Base-by-base conservation (phyloP, 2,888 invertebrate genomes). In the Adineta ricciae region DNA sequence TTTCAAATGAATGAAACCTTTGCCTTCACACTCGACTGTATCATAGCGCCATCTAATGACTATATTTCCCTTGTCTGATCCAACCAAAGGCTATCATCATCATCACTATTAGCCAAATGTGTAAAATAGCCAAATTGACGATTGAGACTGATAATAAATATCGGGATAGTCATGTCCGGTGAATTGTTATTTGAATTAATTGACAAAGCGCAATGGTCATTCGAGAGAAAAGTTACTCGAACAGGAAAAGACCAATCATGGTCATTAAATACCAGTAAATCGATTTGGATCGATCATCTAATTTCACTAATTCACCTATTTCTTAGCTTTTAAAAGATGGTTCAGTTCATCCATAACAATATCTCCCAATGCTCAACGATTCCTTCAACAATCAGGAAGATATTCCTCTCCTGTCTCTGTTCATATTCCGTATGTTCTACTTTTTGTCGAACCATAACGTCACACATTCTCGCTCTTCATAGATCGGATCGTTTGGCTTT, bases 101-200 rank as follows among this genome's bases (percentile, higher is more conserved):
- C 27, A 32, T 32, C 11, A 64, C 32, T 16, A 32, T 64, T 14
- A 32, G 14, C 11, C 16, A 11, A 64, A 32, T 32, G n/a, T 27
- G 11, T 32, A 27, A 8, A 27, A 64, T 0, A 32, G 9, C 32
- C 64, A 64, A 64, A 64, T 14, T 32, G 2, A 14, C 27, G 14
- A 64, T 64, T 64, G 32, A 32, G 11, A 64, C 64, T 64, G 14
- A 32, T 64, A 64, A 64, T 32, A 27, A 32, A n/a, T 27, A 14
- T 14, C 27, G 64, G 16, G 2, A 64, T 2, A 64, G 27, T 64
- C 1, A 64, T 64, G 64, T 64, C 64, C 27, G 11, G 27, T 64
- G 64, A 64, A 64, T 78, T 38, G 24, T 78, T 78, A 41, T 78
- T 78, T 78, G 73, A 78, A 78, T 78, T 41, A 41, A 38, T 41